Evolutionary conservation across 23 tunicate genomes (phyloP), one percentile per base, ranked within the genome.

Genomic region (Clavelina lepadiformis): DNA sequence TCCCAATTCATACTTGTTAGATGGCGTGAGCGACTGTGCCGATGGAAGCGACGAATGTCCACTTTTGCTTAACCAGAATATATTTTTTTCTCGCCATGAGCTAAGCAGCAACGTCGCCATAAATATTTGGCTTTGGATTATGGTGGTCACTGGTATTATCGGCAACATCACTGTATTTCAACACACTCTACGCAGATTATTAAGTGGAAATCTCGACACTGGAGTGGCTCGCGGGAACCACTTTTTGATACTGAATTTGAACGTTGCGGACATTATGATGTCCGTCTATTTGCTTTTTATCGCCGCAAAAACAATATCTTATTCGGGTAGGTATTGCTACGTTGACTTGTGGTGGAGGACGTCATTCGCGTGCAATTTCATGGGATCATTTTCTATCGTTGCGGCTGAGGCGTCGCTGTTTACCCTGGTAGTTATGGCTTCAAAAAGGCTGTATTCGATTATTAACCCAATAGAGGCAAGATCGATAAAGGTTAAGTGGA

Each of bases 11-110:
- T 75, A 62, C 36, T 38, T 83, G 38, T 37, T 60, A 23, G 91
- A 83, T 47, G 91, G 91, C 2, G 61, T 56, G 32, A 41, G 68
- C 46, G 91, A 83, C 29, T 83, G 91, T 57, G 23, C 51, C 3
- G 71, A 61, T 46, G 82, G 71, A 7, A 65, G 61, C 0, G 91
- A 83, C 51, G 91, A 83, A 75, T 83, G 91, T 36, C 91, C 91
- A 1, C 51, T 51, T 23, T 49, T 31, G 3, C 33, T 75, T 1
- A 71, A 75, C 29, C 13, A 28, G 34, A 46, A 31, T n/a, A 22
- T 63, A 3, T 47, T 21, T 33, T 75, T 62, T 0, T 71, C 76
- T 2, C 47, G 80, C 0, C 1, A 13, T 30, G 67, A 75, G 37
- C 46, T 75, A 71, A 50, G 46, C 33, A 51, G 38, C 41, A 62